phyloP scores from a whole-genome alignment of 1,140 invertebrate genomes.

The Pseudomyrmex pallidus region DNA sequence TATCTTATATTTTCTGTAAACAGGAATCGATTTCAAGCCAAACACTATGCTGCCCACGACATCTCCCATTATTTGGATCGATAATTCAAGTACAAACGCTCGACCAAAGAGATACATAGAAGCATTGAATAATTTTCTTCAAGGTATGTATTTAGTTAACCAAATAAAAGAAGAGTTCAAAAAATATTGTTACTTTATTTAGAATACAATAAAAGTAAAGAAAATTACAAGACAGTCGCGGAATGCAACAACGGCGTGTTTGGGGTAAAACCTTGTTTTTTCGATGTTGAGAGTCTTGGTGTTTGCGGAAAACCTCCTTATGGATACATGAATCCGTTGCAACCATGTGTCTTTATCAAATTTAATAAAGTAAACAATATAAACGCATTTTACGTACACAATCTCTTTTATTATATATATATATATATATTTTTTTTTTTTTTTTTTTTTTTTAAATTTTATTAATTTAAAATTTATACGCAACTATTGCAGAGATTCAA shows the following conservation, averaged over 20 bases:
- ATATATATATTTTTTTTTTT: not conserved
- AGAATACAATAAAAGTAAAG: constrained; percentile 71
- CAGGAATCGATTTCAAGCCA: constrained; percentile 76
- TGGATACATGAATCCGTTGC: constrained; percentile 88
- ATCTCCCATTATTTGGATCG: constrained; percentile 73
- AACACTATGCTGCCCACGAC: constrained; percentile 55
- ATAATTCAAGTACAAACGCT: constrained; percentile 23
- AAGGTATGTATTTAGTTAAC: constrained; percentile 59
- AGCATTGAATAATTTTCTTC: constrained; percentile 64
- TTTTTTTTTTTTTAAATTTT: not conserved
- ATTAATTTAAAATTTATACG: not conserved
- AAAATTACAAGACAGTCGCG: constrained; percentile 51
- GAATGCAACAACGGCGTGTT: not conserved
- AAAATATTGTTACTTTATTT: constrained; percentile 24
- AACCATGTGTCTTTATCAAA: constrained; percentile 93
- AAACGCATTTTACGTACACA: not conserved
- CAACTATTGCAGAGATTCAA: constrained; percentile 86
- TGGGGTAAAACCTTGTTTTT: constrained; percentile 73
- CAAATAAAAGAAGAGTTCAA: constrained; percentile 2
- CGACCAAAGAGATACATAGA: constrained; percentile 62
- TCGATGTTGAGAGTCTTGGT: constrained; percentile 70
- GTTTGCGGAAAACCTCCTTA: constrained; percentile 83
- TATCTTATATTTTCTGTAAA: not conserved
- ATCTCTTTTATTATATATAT: not conserved
- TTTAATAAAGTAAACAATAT: constrained; percentile 89